Evolutionary conservation across 2,888 invertebrate genomes (phyloP).

Genomic region (Cataglyphis cursor): DNA sequence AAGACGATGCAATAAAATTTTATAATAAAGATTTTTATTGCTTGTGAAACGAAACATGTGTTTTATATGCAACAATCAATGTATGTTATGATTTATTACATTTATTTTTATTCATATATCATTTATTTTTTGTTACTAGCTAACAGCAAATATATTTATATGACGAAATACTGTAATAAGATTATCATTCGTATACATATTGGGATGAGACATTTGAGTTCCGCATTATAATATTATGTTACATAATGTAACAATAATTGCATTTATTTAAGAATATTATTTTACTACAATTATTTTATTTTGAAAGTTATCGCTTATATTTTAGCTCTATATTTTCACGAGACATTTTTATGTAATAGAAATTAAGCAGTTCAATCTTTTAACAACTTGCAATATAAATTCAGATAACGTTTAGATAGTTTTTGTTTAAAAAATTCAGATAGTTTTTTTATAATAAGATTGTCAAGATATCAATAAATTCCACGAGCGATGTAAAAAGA

Average conservation of each 20-base stretch:
- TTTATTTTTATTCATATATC: too few species aligned
- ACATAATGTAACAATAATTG: not conserved
- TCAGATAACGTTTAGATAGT: not conserved
- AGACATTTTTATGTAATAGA: not conserved
- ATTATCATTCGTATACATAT: not conserved
- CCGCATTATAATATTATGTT: not conserved
- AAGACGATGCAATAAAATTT: not conserved
- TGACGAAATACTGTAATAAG: not conserved
- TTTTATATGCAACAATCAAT: not conserved
- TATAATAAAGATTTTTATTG: not conserved
- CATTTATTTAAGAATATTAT: not conserved
- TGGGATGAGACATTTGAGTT: not conserved
- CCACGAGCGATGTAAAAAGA: not conserved
- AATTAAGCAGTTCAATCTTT: not conserved
- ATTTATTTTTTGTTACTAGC: not conserved
- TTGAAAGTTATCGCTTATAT: not conserved
- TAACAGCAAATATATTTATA: not conserved
- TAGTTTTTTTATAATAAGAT: not conserved
- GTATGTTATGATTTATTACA: not conserved
- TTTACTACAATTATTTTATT: not conserved
- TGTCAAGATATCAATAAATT: not conserved
- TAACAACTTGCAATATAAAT: not conserved
- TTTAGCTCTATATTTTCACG: not conserved
- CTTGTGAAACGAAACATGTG: not conserved
- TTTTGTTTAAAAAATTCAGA: not conserved